Percentiles rank a stretch among this genome's conserved stretches.
Evolutionary conservation across 2,797 vertebrate genomes (phyloP).

Genomic region (Sebastes variabilis): DNA sequence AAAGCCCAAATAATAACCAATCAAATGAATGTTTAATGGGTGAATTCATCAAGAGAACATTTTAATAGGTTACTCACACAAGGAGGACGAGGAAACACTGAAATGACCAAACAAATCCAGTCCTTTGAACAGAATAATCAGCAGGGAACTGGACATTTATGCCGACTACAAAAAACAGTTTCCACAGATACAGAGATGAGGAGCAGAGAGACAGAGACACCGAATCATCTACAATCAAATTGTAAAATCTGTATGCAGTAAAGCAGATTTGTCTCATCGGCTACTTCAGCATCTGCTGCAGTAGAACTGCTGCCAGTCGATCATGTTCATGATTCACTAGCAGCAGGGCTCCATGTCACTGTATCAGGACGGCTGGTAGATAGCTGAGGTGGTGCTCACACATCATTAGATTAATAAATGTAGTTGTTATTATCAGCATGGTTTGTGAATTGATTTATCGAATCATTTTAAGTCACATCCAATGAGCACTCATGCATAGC

Average conservation of each 20-base stretch:
- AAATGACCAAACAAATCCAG: background rate
- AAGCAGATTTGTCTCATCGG: slow-evolving; percentile 70
- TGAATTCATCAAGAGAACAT: background rate
- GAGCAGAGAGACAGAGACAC: slow-evolving; percentile 39
- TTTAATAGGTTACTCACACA: background rate
- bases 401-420: slow-evolving; percentile 1
- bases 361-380: background rate
- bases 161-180: slow-evolving; percentile 26
- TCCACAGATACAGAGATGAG: slow-evolving; percentile 37
- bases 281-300: slow-evolving; percentile 66
- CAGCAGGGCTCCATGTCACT: slow-evolving; percentile 40
- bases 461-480: background rate
- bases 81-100: background rate
- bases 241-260: slow-evolving; percentile 58
- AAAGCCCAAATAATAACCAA: background rate
- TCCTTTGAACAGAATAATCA: background rate
- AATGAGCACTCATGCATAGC: background rate
- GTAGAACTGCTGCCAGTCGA: slow-evolving; percentile 59
- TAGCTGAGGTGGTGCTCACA: background rate
- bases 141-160: background rate
- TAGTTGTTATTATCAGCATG: background rate
- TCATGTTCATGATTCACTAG: slow-evolving; percentile 62
- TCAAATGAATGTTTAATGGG: background rate
- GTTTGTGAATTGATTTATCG: background rate
- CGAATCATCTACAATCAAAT: slow-evolving; percentile 66